Percentiles rank a stretch among this genome's conserved stretches.
Evolutionary conservation across 1,140 invertebrate species (phyloP).

Genomic region (Zaprionus africanus): DNA sequence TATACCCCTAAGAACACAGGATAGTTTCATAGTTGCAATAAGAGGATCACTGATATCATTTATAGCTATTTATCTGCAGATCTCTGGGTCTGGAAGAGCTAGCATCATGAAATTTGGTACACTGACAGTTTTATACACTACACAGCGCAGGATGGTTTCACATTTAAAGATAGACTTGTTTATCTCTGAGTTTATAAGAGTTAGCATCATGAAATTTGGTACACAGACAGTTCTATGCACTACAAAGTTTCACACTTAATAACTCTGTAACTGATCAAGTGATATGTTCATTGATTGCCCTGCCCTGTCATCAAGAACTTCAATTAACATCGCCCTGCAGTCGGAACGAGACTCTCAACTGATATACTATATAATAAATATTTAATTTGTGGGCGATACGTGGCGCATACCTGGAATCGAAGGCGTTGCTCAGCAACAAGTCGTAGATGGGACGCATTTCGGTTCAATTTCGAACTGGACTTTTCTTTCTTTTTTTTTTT

Average conservation of each 20-base stretch:
- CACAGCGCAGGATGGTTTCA: neutral
- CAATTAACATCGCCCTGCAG: constrained; percentile 53
- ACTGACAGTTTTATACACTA: neutral
- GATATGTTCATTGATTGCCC: neutral
- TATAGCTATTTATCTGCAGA: no score
- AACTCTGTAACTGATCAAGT: neutral
- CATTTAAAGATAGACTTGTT: neutral
- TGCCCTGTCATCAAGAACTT: constrained; percentile 12
- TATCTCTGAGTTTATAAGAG: no score
- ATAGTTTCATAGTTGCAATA: neutral
- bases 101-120: no score
- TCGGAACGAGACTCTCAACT: neutral
- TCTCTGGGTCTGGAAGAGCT: no score
- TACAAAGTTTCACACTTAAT: neutral
- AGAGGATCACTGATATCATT: no score
- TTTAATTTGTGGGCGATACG: constrained; percentile 8
- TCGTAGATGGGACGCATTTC: constrained; percentile 65
- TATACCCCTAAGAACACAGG: neutral
- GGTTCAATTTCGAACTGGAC: neutral
- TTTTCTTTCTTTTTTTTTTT: constrained; percentile 33
- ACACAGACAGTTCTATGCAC: no score
- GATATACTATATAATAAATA: no score
- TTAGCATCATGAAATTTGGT: no score
- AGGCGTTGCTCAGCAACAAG: constrained; percentile 65
- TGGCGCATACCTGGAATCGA: constrained; percentile 65